A percentile compares a stretch with the other conserved stretches of the same genome.
Evolutionary conservation across 1,140 invertebrate genomes (phyloP).

Genomic region (Saccostrea cuccullata): DNA sequence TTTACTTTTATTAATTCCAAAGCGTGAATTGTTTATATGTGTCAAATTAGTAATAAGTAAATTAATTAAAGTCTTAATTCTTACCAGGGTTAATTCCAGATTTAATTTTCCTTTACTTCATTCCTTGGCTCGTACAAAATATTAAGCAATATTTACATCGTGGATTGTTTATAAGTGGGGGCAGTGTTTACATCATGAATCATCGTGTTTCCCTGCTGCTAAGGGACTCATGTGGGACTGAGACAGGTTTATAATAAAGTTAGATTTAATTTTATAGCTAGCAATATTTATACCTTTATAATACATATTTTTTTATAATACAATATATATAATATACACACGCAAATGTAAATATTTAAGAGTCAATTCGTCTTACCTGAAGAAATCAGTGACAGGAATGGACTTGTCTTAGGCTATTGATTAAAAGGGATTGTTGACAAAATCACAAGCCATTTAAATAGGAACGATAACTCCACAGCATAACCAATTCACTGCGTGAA

Average conservation of each 20-base stretch:
- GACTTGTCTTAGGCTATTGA: background rate
- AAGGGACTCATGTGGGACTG: background rate
- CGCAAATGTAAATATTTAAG: background rate
- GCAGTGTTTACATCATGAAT: conserved; percentile 2
- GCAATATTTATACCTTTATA: too few species aligned
- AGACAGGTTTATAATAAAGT: background rate
- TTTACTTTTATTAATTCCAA: too few species aligned
- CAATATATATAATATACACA: background rate
- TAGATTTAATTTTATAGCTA: too few species aligned
- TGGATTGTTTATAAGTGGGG: conserved; percentile 12
- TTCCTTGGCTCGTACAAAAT: background rate
- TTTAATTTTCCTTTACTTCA: background rate
- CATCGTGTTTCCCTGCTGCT: background rate
- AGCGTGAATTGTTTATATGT: background rate
- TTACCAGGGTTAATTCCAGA: background rate
- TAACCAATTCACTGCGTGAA: too few species aligned
- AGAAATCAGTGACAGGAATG: background rate
- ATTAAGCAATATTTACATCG: conserved; percentile 20
- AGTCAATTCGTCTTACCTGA: background rate
- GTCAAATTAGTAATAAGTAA: background rate
- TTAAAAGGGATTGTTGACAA: background rate
- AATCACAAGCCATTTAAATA: conserved; percentile 15
- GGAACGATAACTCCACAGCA: conserved; percentile 13
- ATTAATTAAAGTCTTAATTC: conserved; percentile 1
- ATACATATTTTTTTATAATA: too few species aligned